phyloP scores from a whole-genome alignment of 2,888 invertebrate species.

The Epinotia nisella region DNA sequence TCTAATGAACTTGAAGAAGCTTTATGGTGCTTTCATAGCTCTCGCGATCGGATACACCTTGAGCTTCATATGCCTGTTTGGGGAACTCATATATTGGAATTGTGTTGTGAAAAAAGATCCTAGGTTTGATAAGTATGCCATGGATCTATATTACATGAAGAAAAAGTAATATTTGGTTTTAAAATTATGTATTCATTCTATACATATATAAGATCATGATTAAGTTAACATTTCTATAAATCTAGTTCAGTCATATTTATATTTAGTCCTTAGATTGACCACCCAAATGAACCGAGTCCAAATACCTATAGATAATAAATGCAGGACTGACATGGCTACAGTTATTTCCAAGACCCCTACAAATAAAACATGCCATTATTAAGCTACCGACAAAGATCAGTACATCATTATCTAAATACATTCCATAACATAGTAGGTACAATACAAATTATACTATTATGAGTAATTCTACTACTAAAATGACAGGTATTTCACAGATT shows the following conservation, averaged over 20 bases:
- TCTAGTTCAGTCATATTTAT: conserved; percentile 36
- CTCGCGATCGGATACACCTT: conserved; percentile 88
- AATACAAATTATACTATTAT: conserved; percentile 19
- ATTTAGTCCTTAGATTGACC: conserved; percentile 17
- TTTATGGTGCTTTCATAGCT: conserved; percentile 91
- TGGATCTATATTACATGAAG: conserved; percentile 81
- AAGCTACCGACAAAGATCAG: background rate
- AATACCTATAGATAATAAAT: conserved; percentile 28
- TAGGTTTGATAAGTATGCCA: conserved; percentile 88
- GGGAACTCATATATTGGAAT: conserved; percentile 88
- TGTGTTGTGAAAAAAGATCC: conserved; percentile 87
- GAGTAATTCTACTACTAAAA: conserved; percentile 6
- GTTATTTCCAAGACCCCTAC: conserved; percentile 23
- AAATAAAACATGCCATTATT: conserved; percentile 17
- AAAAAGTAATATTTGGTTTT: conserved; percentile 68
- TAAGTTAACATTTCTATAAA: conserved; percentile 28
- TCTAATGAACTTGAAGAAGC: conserved; percentile 90
- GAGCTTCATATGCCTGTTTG: conserved; percentile 82
- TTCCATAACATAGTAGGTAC: conserved; percentile 15
- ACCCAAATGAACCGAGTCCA: conserved; percentile 2
- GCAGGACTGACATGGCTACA: conserved; percentile 11
- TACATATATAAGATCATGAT: conserved; percentile 46
- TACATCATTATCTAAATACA: conserved; percentile 19
- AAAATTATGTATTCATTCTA: conserved; percentile 43
- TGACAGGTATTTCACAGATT: conserved; percentile 3